Percentiles rank a stretch among this genome's conserved stretches.
phyloP scores from a whole-genome alignment of 2,888 invertebrate species.

The Watsonalla cultraria region DNA sequence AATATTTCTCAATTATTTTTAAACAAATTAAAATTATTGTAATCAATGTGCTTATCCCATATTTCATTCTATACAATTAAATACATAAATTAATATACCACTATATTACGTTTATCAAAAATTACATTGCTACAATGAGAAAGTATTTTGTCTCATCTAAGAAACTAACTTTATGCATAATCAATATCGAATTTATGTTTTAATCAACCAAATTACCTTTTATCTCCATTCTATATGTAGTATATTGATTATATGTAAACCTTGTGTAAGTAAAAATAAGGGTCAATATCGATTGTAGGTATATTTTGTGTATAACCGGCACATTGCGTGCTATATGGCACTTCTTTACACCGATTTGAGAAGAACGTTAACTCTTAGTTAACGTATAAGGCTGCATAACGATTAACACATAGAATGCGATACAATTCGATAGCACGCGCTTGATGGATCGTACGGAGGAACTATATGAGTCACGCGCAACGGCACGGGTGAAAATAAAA shows the following conservation, averaged over 20 bases:
- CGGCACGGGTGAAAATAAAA: too few relatives aligned
- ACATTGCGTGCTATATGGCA: conserved; percentile 48
- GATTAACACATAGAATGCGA: conserved; percentile 27
- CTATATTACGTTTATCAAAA: conserved; percentile 8
- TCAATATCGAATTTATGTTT: conserved; percentile 13
- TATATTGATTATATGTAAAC: not conserved
- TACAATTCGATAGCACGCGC: not conserved
- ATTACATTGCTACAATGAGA: conserved; percentile 5
- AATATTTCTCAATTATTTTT: too few relatives aligned
- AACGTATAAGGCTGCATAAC: conserved; percentile 37
- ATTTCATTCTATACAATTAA: not conserved
- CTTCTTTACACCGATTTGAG: conserved; percentile 46
- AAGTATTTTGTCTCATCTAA: conserved; percentile 6
- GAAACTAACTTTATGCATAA: conserved; percentile 12
- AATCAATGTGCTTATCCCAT: too few relatives aligned
- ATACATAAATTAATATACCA: not conserved
- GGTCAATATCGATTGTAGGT: conserved; percentile 16
- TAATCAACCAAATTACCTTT: conserved; percentile 9
- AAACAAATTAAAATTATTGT: too few relatives aligned
- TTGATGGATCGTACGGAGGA: not conserved
- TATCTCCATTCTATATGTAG: not conserved
- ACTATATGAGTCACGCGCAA: not conserved
- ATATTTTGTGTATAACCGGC: conserved; percentile 22
- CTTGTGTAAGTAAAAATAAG: conserved; percentile 4
- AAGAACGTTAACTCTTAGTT: conserved; percentile 31